A percentile compares a stretch with the other conserved stretches of the same genome.
phyloP scores from a whole-genome alignment of 1,140 invertebrate species.

The Drosophila orosa region DNA sequence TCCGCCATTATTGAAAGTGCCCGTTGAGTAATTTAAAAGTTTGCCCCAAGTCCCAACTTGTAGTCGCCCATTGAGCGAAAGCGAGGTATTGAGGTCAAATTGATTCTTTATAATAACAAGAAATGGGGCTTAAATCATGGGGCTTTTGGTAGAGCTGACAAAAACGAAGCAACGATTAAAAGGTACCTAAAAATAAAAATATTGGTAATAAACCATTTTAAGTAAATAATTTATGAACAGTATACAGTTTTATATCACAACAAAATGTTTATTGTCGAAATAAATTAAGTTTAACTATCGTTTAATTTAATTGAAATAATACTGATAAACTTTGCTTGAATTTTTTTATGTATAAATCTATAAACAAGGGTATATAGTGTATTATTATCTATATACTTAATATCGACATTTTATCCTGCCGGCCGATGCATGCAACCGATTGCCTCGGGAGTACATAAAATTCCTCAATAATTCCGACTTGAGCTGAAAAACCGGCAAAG shows the following conservation, averaged over 20 bases:
- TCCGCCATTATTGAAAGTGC: constrained; percentile 74
- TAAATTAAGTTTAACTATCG: too few relatives aligned
- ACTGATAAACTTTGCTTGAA: too few relatives aligned
- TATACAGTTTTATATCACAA: not conserved
- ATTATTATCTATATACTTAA: too few relatives aligned
- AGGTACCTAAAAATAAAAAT: not conserved
- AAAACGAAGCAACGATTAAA: not conserved
- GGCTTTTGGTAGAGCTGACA: constrained; percentile 16
- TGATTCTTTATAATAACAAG: constrained; percentile 70
- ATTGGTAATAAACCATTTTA: not conserved
- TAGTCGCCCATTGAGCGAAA: constrained; percentile 31
- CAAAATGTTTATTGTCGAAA: too few relatives aligned
- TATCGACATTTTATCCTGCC: not conserved
- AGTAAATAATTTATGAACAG: not conserved
- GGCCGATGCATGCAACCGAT: constrained; percentile 71
- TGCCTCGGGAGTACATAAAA: constrained; percentile 64
- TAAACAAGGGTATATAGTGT: too few relatives aligned
- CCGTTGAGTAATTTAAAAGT: constrained; percentile 79
- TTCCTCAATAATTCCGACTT: constrained; percentile 57
- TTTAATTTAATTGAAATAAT: too few relatives aligned
- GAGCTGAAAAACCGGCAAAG: constrained; percentile 36
- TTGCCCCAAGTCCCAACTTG: constrained; percentile 53
- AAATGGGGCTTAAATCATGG: constrained; percentile 62
- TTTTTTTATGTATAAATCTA: too few relatives aligned
- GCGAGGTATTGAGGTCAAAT: constrained; percentile 69